Base-by-base conservation (phyloP, 2,888 invertebrate species). In the Rotaria sp. region DNA sequence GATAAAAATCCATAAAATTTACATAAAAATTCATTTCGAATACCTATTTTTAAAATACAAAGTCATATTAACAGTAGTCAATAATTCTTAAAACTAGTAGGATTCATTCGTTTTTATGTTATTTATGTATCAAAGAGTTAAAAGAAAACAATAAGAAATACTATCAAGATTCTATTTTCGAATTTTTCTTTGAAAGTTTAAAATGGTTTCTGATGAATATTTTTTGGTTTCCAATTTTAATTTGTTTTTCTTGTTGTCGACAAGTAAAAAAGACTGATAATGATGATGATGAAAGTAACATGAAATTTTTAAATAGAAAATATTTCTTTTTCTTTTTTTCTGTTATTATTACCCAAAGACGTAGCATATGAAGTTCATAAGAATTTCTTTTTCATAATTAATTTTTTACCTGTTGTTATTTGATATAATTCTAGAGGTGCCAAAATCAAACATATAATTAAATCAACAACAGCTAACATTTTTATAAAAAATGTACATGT, bases 401-500 rank as follows among this genome's bases (percentile, higher is more conserved):
- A 18, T 7, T 35, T 67, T 35, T 15, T 38, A 75, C 75, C 75
- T 75, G 38, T 38, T 45, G 75, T 75, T 41, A 45, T 45, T 45
- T 80, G 80, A 45, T 80, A 80, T 45, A 80, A 80, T 45, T 80
- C 80, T n/a, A 80, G n/a, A 26, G 80, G 80, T 26, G 80, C 80
- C 26, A 80, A 45, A 21, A 80, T 26, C 8, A 80, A 45, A 80
- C 80, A 80, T 11, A 80, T 80, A 15, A 45, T 80, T 45, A 80
- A 45, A 45, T 80, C 80, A 45, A 80, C 80, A 80, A 41, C 45
- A 15, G 80, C 80, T 41, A 80, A 45, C 45, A 80, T 45, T 80
- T 41, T 80, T 11, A 80, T 80, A 45, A 80, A 80, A n/a, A 80
- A 80, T 80, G 80, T 80, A 80, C 80, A 80, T 80, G 80, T 80